phyloP scores from a whole-genome alignment of 2,113 vertebrate species.

The Triplophysa siluroides region DNA sequence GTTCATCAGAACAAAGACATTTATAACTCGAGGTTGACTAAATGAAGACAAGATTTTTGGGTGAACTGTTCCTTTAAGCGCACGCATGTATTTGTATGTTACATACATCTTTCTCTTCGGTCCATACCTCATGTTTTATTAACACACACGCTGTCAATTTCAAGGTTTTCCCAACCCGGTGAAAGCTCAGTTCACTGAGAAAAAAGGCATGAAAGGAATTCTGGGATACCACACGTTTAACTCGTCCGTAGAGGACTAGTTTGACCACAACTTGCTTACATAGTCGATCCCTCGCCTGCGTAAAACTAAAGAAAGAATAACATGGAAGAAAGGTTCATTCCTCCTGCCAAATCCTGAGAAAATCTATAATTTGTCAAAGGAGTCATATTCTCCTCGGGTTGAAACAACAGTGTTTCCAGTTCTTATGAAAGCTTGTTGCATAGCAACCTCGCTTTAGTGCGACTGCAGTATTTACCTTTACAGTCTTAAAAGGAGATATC shows the following conservation, averaged over 20 bases:
- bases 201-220: not conserved
- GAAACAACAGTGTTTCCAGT: slow-evolving; percentile 2
- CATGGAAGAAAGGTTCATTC: slow-evolving; percentile 17
- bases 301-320: slow-evolving; percentile 12
- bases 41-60: too few species aligned
- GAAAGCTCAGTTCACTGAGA: not conserved
- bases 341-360: slow-evolving; percentile 12
- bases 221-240: not conserved
- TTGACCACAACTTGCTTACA: not conserved
- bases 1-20: too few species aligned
- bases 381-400: slow-evolving; percentile 11
- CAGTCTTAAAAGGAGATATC: slow-evolving; percentile 10
- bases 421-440: slow-evolving; percentile 60
- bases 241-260: not conserved
- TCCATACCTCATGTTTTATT: not conserved
- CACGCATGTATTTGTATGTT: too few species aligned
- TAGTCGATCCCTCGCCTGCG: not conserved
- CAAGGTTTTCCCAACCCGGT: not conserved
- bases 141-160: not conserved
- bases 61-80: too few species aligned
- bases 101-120: too few species aligned
- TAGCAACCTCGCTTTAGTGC: slow-evolving; percentile 69
- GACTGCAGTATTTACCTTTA: slow-evolving; percentile 43
- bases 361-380: slow-evolving; percentile 39
- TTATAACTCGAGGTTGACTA: too few species aligned